Evolutionary conservation across 2,888 invertebrate species (phyloP).

Genomic region (Agapetus fuscipes): DNA sequence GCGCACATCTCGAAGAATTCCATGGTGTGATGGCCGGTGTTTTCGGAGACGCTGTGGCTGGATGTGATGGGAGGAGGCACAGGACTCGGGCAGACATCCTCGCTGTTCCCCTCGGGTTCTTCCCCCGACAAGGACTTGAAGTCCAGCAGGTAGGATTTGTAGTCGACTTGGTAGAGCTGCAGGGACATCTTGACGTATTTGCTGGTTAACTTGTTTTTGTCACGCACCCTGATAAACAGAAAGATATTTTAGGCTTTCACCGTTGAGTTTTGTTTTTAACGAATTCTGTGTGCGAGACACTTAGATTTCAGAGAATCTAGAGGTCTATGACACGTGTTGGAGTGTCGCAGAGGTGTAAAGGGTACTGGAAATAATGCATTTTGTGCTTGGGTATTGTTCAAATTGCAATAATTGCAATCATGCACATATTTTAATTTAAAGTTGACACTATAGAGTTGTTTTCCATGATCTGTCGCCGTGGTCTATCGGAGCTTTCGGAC

Average conservation of each 20-base stretch:
- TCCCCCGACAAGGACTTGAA: constrained; percentile 90
- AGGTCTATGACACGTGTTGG: too few relatives aligned
- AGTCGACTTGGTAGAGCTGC: constrained; percentile 98
- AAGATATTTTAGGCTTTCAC: not conserved
- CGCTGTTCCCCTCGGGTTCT: constrained; percentile 46
- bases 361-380: too few relatives aligned
- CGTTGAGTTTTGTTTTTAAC: not conserved
- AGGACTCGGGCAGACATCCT: constrained; percentile 27
- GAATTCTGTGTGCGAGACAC: too few relatives aligned
- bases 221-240: constrained; percentile 61
- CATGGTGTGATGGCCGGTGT: constrained; percentile 89
- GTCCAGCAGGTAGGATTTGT: constrained; percentile 93
- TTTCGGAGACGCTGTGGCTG: constrained; percentile 23
- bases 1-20: constrained; percentile 99
- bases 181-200: constrained; percentile 94
- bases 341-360: too few relatives aligned
- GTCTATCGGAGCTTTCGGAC: too few relatives aligned
- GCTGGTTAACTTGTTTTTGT: constrained; percentile 72
- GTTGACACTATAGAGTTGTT: too few relatives aligned
- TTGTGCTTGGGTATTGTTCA: too few relatives aligned
- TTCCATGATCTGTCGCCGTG: too few relatives aligned
- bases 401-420: too few relatives aligned
- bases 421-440: too few relatives aligned
- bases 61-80: constrained; percentile 28
- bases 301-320: too few relatives aligned